Conservation (phyloP, 2,113 vertebrate species). For the Lophochroa leadbeateri region DNA sequence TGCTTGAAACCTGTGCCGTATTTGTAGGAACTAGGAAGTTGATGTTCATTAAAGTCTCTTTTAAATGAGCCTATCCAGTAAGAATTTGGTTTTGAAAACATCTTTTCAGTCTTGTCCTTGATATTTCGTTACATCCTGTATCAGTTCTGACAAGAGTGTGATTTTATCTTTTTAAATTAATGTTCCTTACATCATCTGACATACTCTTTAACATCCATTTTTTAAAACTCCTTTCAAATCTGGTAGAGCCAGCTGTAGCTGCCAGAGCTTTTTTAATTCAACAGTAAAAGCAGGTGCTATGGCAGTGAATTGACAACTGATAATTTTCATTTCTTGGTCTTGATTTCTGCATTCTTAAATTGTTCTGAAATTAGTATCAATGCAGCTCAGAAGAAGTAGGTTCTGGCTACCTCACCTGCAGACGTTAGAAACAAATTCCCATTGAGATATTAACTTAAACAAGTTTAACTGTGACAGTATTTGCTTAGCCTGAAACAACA, state of each 20-base stretch:
- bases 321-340: conserved; percentile 35
- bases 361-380: not conserved
- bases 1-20: not conserved
- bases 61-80: conserved; percentile 13
- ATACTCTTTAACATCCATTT: not conserved
- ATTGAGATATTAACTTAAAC: not conserved
- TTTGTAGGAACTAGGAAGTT: not conserved
- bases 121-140: conserved; percentile 26
- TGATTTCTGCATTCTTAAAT: conserved; percentile 11
- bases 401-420: not conserved
- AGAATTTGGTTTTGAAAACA: not conserved
- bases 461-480: not conserved
- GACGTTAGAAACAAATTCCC: not conserved
- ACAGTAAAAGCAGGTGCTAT: conserved; percentile 61
- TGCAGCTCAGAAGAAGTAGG: not conserved
- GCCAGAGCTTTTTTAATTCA: conserved; percentile 69
- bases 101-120: conserved; percentile 27
- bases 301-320: conserved; percentile 26
- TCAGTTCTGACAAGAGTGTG: conserved; percentile 48
- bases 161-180: conserved; percentile 65
- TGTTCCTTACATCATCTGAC: conserved; percentile 46
- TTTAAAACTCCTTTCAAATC: conserved; percentile 52
- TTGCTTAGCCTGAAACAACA: not conserved
- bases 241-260: conserved; percentile 51
- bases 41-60: not conserved